Conservation (phyloP, 2,113 vertebrate genomes). For the Galeopterus variegatus region DNA sequence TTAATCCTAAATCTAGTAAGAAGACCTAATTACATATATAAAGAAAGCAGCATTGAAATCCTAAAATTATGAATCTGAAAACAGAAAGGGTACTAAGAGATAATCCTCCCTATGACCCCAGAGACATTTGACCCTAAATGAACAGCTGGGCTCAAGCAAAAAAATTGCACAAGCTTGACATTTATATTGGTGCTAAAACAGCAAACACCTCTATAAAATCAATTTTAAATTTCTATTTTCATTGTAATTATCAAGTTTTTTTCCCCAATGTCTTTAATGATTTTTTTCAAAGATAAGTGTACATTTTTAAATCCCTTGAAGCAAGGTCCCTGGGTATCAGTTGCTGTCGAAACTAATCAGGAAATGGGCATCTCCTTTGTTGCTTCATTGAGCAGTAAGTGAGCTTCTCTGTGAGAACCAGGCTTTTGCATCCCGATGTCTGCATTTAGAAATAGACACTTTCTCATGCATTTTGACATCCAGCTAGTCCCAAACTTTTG, state of each 20-base stretch:
- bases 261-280: neutral
- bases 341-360: neutral
- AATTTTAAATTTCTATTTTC: slow-evolving; percentile 24
- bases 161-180: neutral
- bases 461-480: neutral
- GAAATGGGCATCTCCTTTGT: neutral
- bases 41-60: slow-evolving; percentile 34
- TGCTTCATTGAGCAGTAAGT: neutral
- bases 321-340: neutral
- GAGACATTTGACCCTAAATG: neutral
- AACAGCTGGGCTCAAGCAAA: neutral
- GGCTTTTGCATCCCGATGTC: neutral
- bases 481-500: neutral
- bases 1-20: slow-evolving; percentile 11
- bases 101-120: neutral
- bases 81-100: neutral
- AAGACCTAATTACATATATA: neutral
- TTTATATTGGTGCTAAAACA: slow-evolving; percentile 6
- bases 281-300: slow-evolving; percentile 41
- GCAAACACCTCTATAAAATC: neutral
- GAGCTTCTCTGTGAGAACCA: neutral
- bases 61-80: slow-evolving; percentile 23
- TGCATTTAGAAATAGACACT: neutral
- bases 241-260: neutral
- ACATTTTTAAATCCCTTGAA: slow-evolving; percentile 23